Evolutionary conservation across 1,140 invertebrate species (phyloP).

Genomic region (Orius insidiosus): DNA sequence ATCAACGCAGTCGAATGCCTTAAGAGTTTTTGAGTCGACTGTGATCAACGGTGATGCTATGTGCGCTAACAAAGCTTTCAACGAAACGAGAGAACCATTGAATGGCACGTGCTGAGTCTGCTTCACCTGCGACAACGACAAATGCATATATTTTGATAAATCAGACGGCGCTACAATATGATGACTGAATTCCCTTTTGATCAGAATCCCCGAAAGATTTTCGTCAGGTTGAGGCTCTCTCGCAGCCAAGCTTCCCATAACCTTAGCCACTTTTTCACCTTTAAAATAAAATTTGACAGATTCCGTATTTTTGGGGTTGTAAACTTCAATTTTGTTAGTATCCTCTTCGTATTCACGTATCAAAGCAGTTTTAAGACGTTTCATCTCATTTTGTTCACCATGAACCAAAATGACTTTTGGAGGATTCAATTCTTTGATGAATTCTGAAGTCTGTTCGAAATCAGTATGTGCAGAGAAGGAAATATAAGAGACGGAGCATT

Average conservation of each 20-base stretch:
- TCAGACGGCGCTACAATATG: conserved; percentile 83
- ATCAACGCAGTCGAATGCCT: conserved; percentile 63
- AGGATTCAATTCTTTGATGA: conserved; percentile 84
- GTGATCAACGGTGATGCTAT: conserved; percentile 65
- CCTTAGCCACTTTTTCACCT: conserved; percentile 37
- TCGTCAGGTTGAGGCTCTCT: conserved; percentile 60
- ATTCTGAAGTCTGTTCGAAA: conserved; percentile 96
- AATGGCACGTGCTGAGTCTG: conserved; percentile 86
- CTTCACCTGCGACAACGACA: conserved; percentile 79
- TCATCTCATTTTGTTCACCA: conserved; percentile 98
- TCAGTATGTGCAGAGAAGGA: conserved; percentile 99
- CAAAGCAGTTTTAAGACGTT: conserved; percentile 79
- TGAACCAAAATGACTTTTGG: conserved; percentile 94
- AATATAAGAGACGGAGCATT: conserved; percentile 98
- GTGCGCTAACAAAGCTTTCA: conserved; percentile 70
- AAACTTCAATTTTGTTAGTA: conserved; percentile 71
- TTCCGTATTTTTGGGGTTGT: conserved; percentile 93
- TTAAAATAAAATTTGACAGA: conserved; percentile 83
- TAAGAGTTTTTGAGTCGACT: conserved; percentile 52
- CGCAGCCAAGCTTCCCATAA: conserved; percentile 79
- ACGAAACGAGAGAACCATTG: conserved; percentile 56
- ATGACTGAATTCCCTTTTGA: conserved; percentile 97
- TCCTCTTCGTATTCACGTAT: conserved; percentile 88
- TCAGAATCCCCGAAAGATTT: conserved; percentile 78
- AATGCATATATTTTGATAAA: conserved; percentile 89